Evolutionary conservation across 2,888 invertebrate genomes (phyloP), one percentile per base, ranked within the genome.

Genomic region (Prosopocoilus inquinatus): DNA sequence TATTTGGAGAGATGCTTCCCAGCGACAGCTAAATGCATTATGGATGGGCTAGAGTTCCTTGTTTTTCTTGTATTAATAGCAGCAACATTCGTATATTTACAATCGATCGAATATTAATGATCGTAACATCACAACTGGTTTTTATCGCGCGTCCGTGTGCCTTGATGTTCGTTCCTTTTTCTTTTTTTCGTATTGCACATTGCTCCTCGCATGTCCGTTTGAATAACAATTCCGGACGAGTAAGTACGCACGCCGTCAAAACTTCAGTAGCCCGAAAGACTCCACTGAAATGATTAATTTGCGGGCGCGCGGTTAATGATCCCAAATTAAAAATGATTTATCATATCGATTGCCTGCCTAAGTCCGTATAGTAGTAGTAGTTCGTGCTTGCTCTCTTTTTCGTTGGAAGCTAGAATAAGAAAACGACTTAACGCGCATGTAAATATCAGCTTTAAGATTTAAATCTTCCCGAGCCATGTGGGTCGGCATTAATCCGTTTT

Each of bases 91-190:
- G 54, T 58, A 52, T 53, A 50, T 58, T 58, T 54, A 51, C 50
- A 52, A 59, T 57, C 55, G 56, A 60, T 58, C 53, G 57, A 61
- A 59, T 59, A 61, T 59, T 61, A 59, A 61, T 57, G 57, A 41
- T 47, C 20, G 20, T 35, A 48, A 48, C 48, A 36, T 35, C 35
- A 51, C 20, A 35, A 35, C 45, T 45, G 13, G 48, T 47, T 53
- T 33, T 39, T 47, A 41, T 48, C 47, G 43, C 28, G 53, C 35
- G 34, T 34, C 48, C 20, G 9, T 41, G 41, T 13, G 9, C 16
- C 13, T 41, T 13, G 5, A 12, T 12, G 13, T 38, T 28, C 33
- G 34, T 34, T 13, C 43, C 34, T 33, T 39, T 53, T 39, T 38
- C 32, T 13, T 53, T 39, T 48, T 46, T 16, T 32, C 35, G 39